Evolutionary conservation across 2,113 vertebrate genomes (phyloP), one percentile per base, ranked within the genome.

Genomic region (Cynocephalus volans): DNA sequence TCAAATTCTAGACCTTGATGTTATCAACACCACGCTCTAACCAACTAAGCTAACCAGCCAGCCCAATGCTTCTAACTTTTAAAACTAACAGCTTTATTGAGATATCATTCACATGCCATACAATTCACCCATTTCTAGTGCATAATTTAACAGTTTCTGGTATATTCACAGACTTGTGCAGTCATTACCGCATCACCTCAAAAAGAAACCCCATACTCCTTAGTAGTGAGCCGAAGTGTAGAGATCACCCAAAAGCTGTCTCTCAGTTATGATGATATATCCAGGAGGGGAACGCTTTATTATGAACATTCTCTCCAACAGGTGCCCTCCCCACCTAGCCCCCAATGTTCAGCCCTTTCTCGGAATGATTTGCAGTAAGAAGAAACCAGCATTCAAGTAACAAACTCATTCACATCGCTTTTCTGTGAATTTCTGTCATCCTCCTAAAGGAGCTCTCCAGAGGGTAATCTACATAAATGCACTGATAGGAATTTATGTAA

Each of bases 401-500:
- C 52, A 15, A 62, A 90, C 48, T 83, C 77, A 18, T 33, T 72
- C 77, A 72, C 6, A 5, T 31, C 36, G 9, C 26, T 88, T 52
- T 54, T 79, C 65, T 76, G 5, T 72, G 77, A 72, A 26, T 76
- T 62, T 70, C 77, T 64, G 77, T 91, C 28, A 33, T 62, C 64
- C 50, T 88, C 70, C n/a, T 67, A 48, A 80, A 72, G 33, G 9
- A 62, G 54, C 64, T 75, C 91, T 62, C 75, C 54, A 96, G 94
- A 94, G 15, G 54, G 67, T 45, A 70, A 14, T 23, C 92, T 88
- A 69, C 17, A 52, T 13, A 80, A 88, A 73, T 3, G 19, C 21
- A 56, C 0, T 2, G 24, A 92, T 31, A n/a, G 14, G 54, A 94
- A 79, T 86, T 88, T 62, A 95, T 67, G 31, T 65, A 92, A 92